phyloP scores from a whole-genome alignment of 2,797 vertebrate species.

The Brotula barbata region DNA sequence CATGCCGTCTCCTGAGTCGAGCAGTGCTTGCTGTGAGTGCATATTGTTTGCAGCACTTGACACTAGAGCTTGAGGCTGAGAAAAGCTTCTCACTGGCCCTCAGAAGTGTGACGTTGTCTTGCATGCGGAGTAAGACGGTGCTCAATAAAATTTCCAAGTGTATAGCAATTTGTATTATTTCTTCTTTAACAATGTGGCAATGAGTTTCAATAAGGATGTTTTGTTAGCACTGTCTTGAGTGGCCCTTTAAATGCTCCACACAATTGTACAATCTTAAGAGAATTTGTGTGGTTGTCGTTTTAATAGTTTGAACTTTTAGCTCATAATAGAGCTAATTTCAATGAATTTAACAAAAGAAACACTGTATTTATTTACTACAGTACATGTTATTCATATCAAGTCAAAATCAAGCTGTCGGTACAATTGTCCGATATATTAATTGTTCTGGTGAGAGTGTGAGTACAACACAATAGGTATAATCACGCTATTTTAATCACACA shows the following conservation, averaged over 20 bases:
- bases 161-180: conserved; percentile 50
- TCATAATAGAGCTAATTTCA: conserved; percentile 51
- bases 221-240: conserved; percentile 36
- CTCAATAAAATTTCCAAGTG: conserved; percentile 58
- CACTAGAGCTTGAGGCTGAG: conserved; percentile 63
- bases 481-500: conserved; percentile 73
- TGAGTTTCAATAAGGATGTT: conserved; percentile 31
- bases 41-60: conserved; percentile 82
- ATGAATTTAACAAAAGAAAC: conserved; percentile 54
- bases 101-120: conserved; percentile 61
- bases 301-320: conserved; percentile 48
- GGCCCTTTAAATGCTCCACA: conserved; percentile 48
- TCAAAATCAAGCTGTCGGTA: conserved; percentile 40
- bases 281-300: conserved; percentile 36
- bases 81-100: conserved; percentile 68
- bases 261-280: conserved; percentile 50
- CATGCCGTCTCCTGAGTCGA: conserved; percentile 65
- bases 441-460: conserved; percentile 49
- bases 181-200: conserved; percentile 43
- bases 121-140: conserved; percentile 45
- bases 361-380: conserved; percentile 50
- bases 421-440: conserved; percentile 42
- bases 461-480: conserved; percentile 68
- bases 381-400: conserved; percentile 47
- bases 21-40: conserved; percentile 73